Base-by-base conservation (phyloP, 2,797 vertebrate genomes). In the Scolopax bukidnonensis region DNA sequence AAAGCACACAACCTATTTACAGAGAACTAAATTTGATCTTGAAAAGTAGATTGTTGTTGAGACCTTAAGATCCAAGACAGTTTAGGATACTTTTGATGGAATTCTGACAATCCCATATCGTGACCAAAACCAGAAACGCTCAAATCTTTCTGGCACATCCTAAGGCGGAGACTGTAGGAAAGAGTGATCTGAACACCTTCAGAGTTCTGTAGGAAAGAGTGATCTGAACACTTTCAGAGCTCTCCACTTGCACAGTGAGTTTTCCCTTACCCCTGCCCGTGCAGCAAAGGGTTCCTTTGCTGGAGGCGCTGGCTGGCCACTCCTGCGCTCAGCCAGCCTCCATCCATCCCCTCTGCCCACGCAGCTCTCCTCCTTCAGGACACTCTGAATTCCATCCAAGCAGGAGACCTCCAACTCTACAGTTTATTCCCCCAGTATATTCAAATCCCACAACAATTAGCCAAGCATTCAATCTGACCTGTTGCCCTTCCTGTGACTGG, bases 181-280 rank as follows among this genome's bases (percentile, higher is more conserved):
- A 56, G 28, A 50, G 43, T 11, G 19, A 81, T 40, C 32, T 28
- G 21, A 36, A 38, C 18, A 61, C 2, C 0, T 0, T 10, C 24
- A 73, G 54, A 79, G 30, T 20, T 88, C 21, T 89, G 16, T 23
- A 74, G 15, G n/a, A 88, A 6, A 56, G 28, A 50, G 43, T 11
- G 19, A 81, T 40, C 32, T 28, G 21, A 36, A 38, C 18, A 61
- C 3, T 0, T 0, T 10, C 24, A 69, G 54, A 79, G 30, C 24
- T 88, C 21, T 89, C 59, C 25, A 40, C 3, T n/a, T 33, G 30
- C 41, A 23, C 0, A 27, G 27, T 23, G n/a, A 64, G 12, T 60
- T 86, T 47, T 77, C 23, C 23, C 14, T 38, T 27, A 84, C 47
- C 5, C 48, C 17, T 8, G 32, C 11, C 20, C 16, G 12, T 3